Base-by-base conservation (phyloP, 2,797 vertebrate species). In the Enteromius trimaculatus region DNA sequence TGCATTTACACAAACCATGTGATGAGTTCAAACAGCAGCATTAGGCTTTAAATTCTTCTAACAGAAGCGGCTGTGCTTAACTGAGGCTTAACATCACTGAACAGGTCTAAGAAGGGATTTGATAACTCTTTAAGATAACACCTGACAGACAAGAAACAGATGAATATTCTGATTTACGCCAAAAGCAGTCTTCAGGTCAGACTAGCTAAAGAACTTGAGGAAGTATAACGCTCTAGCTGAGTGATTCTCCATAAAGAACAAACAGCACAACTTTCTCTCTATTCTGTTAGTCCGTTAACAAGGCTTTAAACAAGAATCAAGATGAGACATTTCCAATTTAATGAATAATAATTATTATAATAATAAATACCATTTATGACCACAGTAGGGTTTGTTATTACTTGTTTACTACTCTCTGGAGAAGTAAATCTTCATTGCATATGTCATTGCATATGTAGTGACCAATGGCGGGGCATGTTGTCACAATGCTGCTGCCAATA, bases 1-100 rank as follows among this genome's bases (percentile, higher is more conserved):
- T 86, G 69, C 91, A 89, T 92, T 77, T 89, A 89, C 79, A 89
- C 76, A 88, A 7, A 55, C 70, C 37, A 55, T 76, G 71, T 65
- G 80, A 82, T 74, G 71, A 66, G 80, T 82, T 82, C 55, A 66
- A 66, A 66, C 58, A 66, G 44, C 62, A 76, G 26, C 62, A 42
- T 82, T 58, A 66, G 39, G 3, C 47, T 72, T 23, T 79, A 8
- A 72, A 47, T 17, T 79, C 49, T 21, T 44, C 31, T 62, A 64
- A 76, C 79, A 82, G 70, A 81, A 58, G 55, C 3, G 19, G 23
- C 44, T 0, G 8, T 26, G 29, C 76, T 79, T 82, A 75, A 74
- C 64, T 53, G 37, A 72, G 79, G 55, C 53, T 86, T 77, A 82
- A 51, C 58, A 72, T 86, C 72, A 77, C 71, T 29, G 66, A 62